Base-by-base conservation (phyloP, 2,113 vertebrate genomes). In the Uria lomvia region DNA sequence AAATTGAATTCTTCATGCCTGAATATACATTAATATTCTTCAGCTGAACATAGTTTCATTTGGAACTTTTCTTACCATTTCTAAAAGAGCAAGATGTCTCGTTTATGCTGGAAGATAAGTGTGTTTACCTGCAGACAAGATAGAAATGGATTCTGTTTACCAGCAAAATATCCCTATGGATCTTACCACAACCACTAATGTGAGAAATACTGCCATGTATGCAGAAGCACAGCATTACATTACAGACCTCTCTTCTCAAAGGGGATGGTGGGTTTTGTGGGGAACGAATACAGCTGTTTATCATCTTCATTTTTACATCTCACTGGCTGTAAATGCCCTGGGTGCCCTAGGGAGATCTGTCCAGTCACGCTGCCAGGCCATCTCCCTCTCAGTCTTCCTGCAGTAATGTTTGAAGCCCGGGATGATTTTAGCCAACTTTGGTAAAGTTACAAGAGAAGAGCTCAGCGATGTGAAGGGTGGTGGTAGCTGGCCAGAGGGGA, bases 51-150 rank as follows among this genome's bases (percentile, higher is more conserved):
- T 76, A 30, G 73, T 81, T 95, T 92, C 59, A 93, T 91, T 94
- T 94, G 47, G 77, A 72, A 95, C 87, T 86, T 88, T 92, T 92
- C 83, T 85, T 71, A 81, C 53, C 84, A 56, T 79, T 88, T 96
- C 92, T 94, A 62, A 90, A 94, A 96, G 43, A 86, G 43, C 45
- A 95, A 71, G 32, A 83, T 94, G 73, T 63, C 82, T 91, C 29
- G 5, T 95, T 97, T 96, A 67, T 93, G 49, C 56, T 50, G 62
- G 55, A 94, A 86, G 73, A 88, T 82, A 94, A 95, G 73, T 92
- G 68, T 89, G 76, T 95, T 96, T 92, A 94, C 90, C 73, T 88
- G 80, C 52, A 82, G 67, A 96, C 26, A 86, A 95, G 62, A 92
- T 56, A 82, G 90, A 89, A 94, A 96, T 88, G 49, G 85, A 90